Conservation (phyloP, 2,797 vertebrate genomes). For the Paguma larvata region DNA sequence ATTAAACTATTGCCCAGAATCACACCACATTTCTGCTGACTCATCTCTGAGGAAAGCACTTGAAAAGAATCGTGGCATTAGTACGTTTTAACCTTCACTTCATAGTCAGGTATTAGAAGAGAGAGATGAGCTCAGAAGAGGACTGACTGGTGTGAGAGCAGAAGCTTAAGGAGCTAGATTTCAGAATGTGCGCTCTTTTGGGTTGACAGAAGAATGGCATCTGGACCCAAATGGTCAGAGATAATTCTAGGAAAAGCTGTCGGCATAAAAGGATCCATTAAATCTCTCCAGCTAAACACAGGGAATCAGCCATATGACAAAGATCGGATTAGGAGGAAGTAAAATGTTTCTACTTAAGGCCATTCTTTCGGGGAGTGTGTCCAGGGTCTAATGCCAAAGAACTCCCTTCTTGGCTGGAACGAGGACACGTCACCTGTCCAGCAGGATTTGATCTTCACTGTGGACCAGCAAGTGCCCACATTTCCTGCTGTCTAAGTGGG, state of each 20-base stretch:
- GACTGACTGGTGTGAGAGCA: not conserved
- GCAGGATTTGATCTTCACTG: not conserved
- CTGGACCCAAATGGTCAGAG: not conserved
- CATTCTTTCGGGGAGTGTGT: not conserved
- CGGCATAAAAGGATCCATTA: not conserved
- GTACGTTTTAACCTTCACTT: not conserved
- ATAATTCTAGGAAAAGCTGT: not conserved
- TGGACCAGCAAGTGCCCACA: fast-evolving
- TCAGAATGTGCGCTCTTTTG: not conserved
- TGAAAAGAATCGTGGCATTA: not conserved
- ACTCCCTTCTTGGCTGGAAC: not conserved
- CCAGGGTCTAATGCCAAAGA: not conserved
- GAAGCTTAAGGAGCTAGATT: not conserved
- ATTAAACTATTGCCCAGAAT: not conserved
- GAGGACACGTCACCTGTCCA: not conserved
- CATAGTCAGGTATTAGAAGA: not conserved
- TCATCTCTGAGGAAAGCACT: not conserved
- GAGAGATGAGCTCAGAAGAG: not conserved
- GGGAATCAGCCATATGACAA: not conserved
- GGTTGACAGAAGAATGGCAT: not conserved
- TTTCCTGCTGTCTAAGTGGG: not conserved
- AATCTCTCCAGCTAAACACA: not conserved
- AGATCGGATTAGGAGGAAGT: not conserved
- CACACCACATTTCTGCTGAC: not conserved
- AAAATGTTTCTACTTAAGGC: not conserved